These are phyloP conservation scores for Agonopterix arenella DNA, from an alignment of 2,888 invertebrate genomes.

Conservation along the genomic window DNA sequence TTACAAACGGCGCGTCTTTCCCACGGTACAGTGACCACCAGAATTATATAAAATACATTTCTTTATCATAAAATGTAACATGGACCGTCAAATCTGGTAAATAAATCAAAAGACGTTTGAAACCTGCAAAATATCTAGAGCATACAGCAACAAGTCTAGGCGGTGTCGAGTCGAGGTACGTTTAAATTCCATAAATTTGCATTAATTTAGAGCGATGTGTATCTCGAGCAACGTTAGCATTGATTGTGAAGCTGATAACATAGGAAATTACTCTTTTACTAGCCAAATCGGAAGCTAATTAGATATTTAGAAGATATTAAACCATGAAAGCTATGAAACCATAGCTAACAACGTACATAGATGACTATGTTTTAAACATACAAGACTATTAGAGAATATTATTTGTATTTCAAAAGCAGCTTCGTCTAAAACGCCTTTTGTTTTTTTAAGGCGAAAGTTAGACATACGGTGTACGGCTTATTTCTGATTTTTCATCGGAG, in stretches of 20 bases:
- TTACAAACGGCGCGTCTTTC: slow-evolving; percentile 24
- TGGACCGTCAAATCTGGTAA: background rate
- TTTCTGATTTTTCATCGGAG: slow-evolving; percentile 70
- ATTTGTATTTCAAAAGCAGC: no score
- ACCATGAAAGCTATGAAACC: no score
- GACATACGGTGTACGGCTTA: slow-evolving; percentile 48
- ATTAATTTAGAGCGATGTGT: slow-evolving; percentile 49
- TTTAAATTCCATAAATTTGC: slow-evolving; percentile 44
- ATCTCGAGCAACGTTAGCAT: slow-evolving; percentile 42
- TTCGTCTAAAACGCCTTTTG: slow-evolving; percentile 9
- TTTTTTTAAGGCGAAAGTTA: slow-evolving; percentile 36
- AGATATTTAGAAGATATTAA: no score
- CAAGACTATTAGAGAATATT: no score
- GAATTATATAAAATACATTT: slow-evolving; percentile 9
- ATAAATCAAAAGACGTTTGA: background rate
- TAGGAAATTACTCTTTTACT: background rate
- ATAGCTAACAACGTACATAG: no score
- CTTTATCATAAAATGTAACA: no score
- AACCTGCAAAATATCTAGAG: slow-evolving; percentile 15
- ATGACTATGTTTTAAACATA: no score
- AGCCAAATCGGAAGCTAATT: no score
- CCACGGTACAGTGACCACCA: slow-evolving; percentile 28
- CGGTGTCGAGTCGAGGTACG: slow-evolving; percentile 13
- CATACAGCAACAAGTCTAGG: slow-evolving; percentile 26
- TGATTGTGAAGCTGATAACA: slow-evolving; percentile 40